A percentile compares a stretch with the other conserved stretches of the same genome.
These are phyloP conservation scores for Euborellia annulipes DNA, from an alignment of 1,140 invertebrate species.

Conservation along the genomic window DNA sequence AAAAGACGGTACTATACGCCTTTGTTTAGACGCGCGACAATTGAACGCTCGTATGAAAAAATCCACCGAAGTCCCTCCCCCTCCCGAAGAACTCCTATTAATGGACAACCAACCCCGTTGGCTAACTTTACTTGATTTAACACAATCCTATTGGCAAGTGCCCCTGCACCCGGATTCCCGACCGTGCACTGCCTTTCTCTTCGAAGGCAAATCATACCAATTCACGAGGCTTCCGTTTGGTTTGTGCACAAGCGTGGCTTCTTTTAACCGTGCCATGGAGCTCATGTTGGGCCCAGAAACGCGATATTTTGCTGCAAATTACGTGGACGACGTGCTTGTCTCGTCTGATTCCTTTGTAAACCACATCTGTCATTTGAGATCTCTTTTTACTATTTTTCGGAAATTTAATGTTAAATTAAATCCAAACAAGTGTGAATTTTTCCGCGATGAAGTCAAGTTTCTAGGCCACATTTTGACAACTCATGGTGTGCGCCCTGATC, in stretches of 20 bases:
- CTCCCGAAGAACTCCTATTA: constrained; percentile 13
- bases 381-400: constrained; percentile 11
- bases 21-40: constrained; percentile 22
- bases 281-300: background rate
- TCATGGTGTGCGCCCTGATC: constrained; percentile 17
- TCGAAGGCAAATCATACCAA: constrained; percentile 19
- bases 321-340: constrained; percentile 12
- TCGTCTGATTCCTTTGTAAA: constrained; percentile 12
- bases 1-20: constrained; percentile 16
- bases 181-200: constrained; percentile 23
- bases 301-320: background rate
- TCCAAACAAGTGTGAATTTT: constrained; percentile 19
- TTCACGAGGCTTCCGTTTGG: constrained; percentile 22
- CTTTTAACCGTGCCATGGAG: constrained; percentile 3
- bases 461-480: constrained; percentile 23
- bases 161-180: constrained; percentile 15
- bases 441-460: constrained; percentile 22
- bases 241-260: constrained; percentile 13
- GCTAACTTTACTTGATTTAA: constrained; percentile 21
- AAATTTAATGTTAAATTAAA: constrained; percentile 16
- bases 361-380: constrained; percentile 14
- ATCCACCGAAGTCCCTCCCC: constrained; percentile 4
- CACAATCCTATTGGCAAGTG: constrained; percentile 25
- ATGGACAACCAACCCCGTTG: constrained; percentile 15
- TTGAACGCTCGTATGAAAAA: constrained; percentile 21